Conservation (phyloP, 2,797 vertebrate species). For the Acanthurus lineatus region DNA sequence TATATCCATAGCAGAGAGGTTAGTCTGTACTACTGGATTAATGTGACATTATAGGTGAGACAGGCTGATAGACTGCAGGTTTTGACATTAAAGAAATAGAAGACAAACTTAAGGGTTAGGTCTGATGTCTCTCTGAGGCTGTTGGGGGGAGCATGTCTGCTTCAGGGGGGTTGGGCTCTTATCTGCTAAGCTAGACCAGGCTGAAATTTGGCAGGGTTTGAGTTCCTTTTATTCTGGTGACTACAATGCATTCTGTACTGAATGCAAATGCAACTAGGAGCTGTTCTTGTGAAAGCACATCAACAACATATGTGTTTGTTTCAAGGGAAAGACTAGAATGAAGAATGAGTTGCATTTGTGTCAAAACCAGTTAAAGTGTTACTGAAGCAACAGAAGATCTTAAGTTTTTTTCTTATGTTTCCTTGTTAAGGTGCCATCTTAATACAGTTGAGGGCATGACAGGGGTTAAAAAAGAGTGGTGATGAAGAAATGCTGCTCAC, state of each 20-base stretch:
- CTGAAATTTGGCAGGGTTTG: slow-evolving; percentile 42
- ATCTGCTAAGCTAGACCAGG: slow-evolving; percentile 47
- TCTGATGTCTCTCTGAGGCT: not conserved
- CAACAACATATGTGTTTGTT: not conserved
- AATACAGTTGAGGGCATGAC: not conserved
- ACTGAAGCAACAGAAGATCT: not conserved
- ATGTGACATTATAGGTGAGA: slow-evolving; percentile 15
- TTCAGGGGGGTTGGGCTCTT: slow-evolving; percentile 32
- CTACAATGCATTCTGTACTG: slow-evolving; percentile 29
- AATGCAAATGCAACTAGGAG: slow-evolving; percentile 41
- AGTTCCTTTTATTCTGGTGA: slow-evolving; percentile 25
- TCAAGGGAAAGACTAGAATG: not conserved
- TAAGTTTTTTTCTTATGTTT: not conserved
- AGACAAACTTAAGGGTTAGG: slow-evolving; percentile 27
- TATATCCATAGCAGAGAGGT: slow-evolving; percentile 19
- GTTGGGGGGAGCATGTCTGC: slow-evolving; percentile 3
- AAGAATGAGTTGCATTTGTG: not conserved
- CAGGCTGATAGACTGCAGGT: slow-evolving; percentile 16
- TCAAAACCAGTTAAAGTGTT: slow-evolving; percentile 7
- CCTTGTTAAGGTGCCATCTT: not conserved
- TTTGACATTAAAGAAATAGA: slow-evolving; percentile 43
- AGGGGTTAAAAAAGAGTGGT: not conserved
- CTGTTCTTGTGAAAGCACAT: slow-evolving; percentile 9
- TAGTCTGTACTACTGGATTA: not conserved
- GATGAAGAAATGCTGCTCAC: slow-evolving; percentile 27